Conservation (phyloP, 1,140 invertebrate genomes). For the Anastrepha ludens region DNA sequence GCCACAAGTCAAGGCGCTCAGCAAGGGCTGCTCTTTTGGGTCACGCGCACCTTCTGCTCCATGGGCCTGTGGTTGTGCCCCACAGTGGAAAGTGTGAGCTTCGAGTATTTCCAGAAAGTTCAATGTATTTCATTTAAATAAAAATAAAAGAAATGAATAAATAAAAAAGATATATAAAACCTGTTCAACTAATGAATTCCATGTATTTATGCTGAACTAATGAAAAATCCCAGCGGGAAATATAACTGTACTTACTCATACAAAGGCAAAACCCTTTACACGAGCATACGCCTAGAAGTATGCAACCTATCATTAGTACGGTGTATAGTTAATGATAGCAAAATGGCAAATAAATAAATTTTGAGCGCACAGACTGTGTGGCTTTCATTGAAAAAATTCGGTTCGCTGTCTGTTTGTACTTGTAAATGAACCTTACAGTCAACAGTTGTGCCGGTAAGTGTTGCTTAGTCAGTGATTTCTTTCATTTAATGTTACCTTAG, state of each 20-base stretch:
- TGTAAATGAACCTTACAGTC: too few relatives aligned
- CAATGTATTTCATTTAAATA: background rate
- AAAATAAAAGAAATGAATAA: background rate
- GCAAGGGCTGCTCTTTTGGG: background rate
- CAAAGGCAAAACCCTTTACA: too few relatives aligned
- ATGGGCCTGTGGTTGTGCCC: background rate
- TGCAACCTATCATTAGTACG: background rate
- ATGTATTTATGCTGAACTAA: too few relatives aligned
- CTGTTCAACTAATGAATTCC: too few relatives aligned
- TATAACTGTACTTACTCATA: too few relatives aligned
- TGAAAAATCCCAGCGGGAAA: too few relatives aligned
- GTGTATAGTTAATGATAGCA: background rate
- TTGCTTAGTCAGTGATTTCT: background rate
- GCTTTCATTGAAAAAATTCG: background rate
- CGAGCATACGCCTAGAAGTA: background rate
- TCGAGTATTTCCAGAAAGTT: background rate
- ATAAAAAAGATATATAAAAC: background rate
- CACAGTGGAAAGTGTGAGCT: background rate
- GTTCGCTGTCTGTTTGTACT: too few relatives aligned
- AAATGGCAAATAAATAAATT: background rate
- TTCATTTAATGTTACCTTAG: conserved; percentile 16
- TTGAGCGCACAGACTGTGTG: background rate
- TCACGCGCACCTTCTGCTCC: background rate
- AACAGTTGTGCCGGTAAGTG: conserved; percentile 6
- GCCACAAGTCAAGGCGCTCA: conserved; percentile 31